Base-by-base conservation (phyloP, 2,797 vertebrate genomes). In the Toxotes lorentzi region DNA sequence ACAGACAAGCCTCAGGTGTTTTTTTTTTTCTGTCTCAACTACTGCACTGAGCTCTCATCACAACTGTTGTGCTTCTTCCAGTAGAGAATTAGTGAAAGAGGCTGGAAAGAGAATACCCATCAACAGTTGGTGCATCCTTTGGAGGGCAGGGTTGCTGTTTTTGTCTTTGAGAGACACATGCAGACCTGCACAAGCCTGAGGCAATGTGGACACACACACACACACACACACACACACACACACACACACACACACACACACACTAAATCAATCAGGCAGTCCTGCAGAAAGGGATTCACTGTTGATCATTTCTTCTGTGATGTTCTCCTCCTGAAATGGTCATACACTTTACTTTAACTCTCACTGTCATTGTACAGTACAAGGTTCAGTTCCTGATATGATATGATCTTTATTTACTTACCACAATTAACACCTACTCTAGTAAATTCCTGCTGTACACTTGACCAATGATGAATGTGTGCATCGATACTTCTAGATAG, bases 1-100 rank as follows among this genome's bases (percentile, higher is more conserved):
- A 68, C 75, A 66, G 60, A 58, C 24, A 32, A 61, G 78, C 72
- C 79, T 73, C 47, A 16, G 62, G 78, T 83, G 66, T 57, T 76
- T 78, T 40, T 74, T 57, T 76, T 78, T 40, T 74, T 75, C 6
- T 41, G 30, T 35, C 38, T 66, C 13, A 76, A 48, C 62, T 61
- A 21, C 48, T 54, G n/a, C 38, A 69, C 13, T 40, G 32, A 30
- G 48, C 21, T 74, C 62, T 72, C 51, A 68, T 69, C 73, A 34
- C 59, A 75, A 68, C 32, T 45, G 50, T n/a, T 59, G 59, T 48
- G 16, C 40, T 19, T 72, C 45, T 11, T 76, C 32, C 58, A 63
- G 48, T 17, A 23, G 9, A 27, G 45, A 65, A 14, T 47, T 34
- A 6, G 53, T 59, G 17, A 40, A 53, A 38, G 12, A 70, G 12